A percentile compares a stretch with the other conserved stretches of the same genome.
Evolutionary conservation across 2,888 invertebrate genomes (phyloP).

Genomic region (Peribatodes rhomboidaria): DNA sequence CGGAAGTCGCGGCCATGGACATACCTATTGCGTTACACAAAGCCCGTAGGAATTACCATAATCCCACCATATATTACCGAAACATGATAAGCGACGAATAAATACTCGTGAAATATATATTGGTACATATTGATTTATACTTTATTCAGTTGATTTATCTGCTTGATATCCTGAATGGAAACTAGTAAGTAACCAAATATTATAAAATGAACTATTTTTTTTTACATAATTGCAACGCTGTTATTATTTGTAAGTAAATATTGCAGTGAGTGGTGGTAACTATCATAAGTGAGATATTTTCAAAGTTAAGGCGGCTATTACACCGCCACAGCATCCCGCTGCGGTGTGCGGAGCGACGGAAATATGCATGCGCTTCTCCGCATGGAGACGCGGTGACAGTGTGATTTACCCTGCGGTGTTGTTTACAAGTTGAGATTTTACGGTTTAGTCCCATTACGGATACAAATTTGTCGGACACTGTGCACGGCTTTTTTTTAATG

Average conservation of each 20-base stretch:
- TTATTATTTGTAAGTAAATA: background rate
- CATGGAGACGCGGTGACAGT: too few species aligned
- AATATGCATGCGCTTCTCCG: too few species aligned
- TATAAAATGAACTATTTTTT: slow-evolving; percentile 7
- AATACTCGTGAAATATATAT: slow-evolving; percentile 49
- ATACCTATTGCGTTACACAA: slow-evolving; percentile 44
- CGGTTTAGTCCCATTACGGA: too few species aligned
- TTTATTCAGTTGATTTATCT: slow-evolving; percentile 22
- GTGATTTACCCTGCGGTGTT: too few species aligned
- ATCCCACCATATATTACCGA: slow-evolving; percentile 61
- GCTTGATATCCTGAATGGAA: slow-evolving; percentile 34
- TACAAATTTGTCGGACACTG: too few species aligned
- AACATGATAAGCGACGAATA: slow-evolving; percentile 56
- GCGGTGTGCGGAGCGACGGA: too few species aligned
- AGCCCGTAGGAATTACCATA: slow-evolving; percentile 54
- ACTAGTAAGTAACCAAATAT: slow-evolving; percentile 20
- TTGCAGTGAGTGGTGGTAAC: background rate
- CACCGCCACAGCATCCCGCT: too few species aligned
- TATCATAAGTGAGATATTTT: background rate
- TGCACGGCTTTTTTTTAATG: too few species aligned
- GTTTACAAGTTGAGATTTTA: too few species aligned
- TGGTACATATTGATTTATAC: slow-evolving; percentile 45
- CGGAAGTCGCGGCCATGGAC: slow-evolving; percentile 30
- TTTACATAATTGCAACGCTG: background rate
- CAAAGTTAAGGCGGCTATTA: too few species aligned